Conservation (phyloP, 2,888 invertebrate species). For the Amitus sp. region DNA sequence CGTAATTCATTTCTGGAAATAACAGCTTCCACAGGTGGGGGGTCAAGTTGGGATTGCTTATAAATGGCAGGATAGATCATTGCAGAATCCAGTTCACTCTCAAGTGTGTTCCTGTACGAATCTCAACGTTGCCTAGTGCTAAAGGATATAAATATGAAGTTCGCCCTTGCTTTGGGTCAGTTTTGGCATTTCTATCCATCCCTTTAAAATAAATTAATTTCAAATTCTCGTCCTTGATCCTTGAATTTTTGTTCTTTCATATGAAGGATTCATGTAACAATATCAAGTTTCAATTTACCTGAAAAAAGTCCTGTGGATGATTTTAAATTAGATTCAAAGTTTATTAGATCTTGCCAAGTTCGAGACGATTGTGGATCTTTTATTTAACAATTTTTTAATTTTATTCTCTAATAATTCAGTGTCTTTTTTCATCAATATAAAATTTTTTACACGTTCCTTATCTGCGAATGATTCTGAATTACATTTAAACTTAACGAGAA, state of each 20-base stretch:
- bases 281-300: too few relatives aligned
- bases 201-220: too few relatives aligned
- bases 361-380: not conserved
- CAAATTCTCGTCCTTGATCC: too few relatives aligned
- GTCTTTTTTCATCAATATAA: not conserved
- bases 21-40: constrained; percentile 5
- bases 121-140: not conserved
- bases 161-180: constrained; percentile 4
- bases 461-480: too few relatives aligned
- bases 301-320: too few relatives aligned
- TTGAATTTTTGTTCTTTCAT: too few relatives aligned
- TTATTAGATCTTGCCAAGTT: too few relatives aligned
- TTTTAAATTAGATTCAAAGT: too few relatives aligned
- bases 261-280: too few relatives aligned
- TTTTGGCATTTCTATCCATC: not conserved
- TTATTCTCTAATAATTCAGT: not conserved
- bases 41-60: constrained; percentile 18
- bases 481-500: too few relatives aligned
- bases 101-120: not conserved
- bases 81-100: constrained; percentile 27
- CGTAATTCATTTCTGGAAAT: not conserved
- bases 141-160: constrained; percentile 4
- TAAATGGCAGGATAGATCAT: constrained; percentile 28
- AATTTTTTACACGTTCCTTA: too few relatives aligned
- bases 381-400: not conserved